A percentile compares a stretch with the other conserved stretches of the same genome.
Conservation (phyloP, 2,797 vertebrate species). For the Podargus strigoides region DNA sequence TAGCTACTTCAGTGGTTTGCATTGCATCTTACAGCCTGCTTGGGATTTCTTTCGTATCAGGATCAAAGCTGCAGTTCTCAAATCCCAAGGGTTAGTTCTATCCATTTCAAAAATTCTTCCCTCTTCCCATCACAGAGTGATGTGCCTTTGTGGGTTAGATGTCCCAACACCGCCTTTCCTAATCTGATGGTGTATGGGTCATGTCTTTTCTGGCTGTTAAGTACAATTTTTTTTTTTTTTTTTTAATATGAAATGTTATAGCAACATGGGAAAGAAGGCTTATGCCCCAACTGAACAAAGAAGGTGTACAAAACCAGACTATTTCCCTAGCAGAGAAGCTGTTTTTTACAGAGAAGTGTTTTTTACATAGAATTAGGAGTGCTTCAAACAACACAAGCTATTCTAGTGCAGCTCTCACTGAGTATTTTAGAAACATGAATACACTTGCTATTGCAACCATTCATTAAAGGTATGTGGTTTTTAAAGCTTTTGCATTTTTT, state of each 20-base stretch:
- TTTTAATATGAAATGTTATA: neutral
- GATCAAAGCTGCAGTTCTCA: neutral
- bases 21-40: neutral
- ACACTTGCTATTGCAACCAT: neutral
- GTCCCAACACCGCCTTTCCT: neutral
- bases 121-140: neutral
- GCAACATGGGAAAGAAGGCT: neutral
- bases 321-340: neutral
- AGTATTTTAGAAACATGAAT: neutral
- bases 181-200: neutral
- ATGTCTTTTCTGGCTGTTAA: neutral
- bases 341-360: neutral
- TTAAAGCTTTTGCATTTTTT: neutral
- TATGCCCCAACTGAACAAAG: neutral
- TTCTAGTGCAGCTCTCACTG: neutral
- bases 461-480: neutral
- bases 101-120: neutral
- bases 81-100: neutral
- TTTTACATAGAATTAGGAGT: neutral
- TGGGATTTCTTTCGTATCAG: neutral
- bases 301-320: neutral
- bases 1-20: neutral
- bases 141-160: neutral
- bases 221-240: neutral
- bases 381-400: neutral